Evolutionary conservation across 2,888 invertebrate species (phyloP).

Genomic region (Hyposoter dolosus): DNA sequence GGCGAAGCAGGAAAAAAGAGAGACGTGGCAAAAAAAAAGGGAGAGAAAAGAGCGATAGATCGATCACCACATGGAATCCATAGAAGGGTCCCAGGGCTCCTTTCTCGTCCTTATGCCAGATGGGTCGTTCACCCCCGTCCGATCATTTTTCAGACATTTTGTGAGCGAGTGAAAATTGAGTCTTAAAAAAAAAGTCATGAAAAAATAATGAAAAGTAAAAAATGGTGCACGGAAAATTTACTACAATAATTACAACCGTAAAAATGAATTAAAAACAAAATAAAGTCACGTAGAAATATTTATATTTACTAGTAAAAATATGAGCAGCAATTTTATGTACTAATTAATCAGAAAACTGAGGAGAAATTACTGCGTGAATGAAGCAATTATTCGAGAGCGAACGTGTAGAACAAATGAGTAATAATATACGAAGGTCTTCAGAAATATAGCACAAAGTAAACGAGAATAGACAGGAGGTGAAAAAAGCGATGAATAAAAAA

Average conservation of each 20-base stretch:
- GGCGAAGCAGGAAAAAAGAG: neutral
- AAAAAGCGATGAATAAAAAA: slow-evolving; percentile 3
- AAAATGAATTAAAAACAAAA: neutral
- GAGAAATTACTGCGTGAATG: neutral
- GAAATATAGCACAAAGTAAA: slow-evolving; percentile 7
- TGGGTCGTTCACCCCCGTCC: slow-evolving; percentile 47
- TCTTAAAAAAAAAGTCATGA: neutral
- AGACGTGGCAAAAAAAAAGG: neutral
- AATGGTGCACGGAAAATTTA: neutral
- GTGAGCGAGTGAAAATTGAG: slow-evolving; percentile 37
- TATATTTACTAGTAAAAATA: neutral
- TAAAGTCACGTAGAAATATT: neutral
- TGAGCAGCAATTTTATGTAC: neutral
- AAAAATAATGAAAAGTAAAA: neutral
- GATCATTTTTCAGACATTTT: slow-evolving; percentile 40
- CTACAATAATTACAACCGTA: neutral
- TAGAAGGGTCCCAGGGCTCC: slow-evolving; percentile 39
- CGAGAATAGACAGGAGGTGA: neutral
- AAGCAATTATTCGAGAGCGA: neutral
- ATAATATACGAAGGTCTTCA: slow-evolving; percentile 19
- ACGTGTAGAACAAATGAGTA: neutral
- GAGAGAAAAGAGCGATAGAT: slow-evolving; percentile 27
- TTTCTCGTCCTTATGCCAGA: slow-evolving; percentile 33
- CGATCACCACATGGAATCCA: slow-evolving; percentile 58
- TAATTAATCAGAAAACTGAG: neutral